Percentiles rank a stretch among this genome's conserved stretches.
Evolutionary conservation across 2,113 vertebrate genomes (phyloP).

Genomic region (Syngnathus typhle): DNA sequence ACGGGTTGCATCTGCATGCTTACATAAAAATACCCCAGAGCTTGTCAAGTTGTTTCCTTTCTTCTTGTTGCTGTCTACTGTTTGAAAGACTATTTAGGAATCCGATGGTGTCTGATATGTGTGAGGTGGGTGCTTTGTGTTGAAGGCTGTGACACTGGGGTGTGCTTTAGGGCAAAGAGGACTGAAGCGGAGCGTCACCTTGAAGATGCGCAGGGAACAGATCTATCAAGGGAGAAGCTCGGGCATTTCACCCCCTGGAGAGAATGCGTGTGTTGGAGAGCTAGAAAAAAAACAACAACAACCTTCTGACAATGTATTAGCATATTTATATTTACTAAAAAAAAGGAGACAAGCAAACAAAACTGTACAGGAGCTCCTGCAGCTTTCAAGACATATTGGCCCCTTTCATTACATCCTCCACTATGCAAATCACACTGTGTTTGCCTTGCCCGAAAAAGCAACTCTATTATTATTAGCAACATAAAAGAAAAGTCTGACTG

Average conservation of each 20-base stretch:
- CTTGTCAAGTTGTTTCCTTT: slow-evolving; percentile 19
- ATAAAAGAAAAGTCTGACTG: slow-evolving; percentile 61
- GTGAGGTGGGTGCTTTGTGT: slow-evolving; percentile 33
- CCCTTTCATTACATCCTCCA: slow-evolving; percentile 39
- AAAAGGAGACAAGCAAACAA: slow-evolving; percentile 33
- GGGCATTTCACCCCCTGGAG: slow-evolving; percentile 46
- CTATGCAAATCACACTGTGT: slow-evolving; percentile 65
- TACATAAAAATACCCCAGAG: slow-evolving; percentile 21
- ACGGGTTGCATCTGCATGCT: slow-evolving; percentile 6
- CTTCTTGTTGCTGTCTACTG: slow-evolving; percentile 18
- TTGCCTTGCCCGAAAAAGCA: slow-evolving; percentile 56
- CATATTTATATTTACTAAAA: slow-evolving; percentile 37
- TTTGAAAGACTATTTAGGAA: slow-evolving; percentile 47
- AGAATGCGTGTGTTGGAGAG: slow-evolving; percentile 32
- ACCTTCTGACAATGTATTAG: slow-evolving; percentile 50
- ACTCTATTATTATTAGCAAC: slow-evolving; percentile 69
- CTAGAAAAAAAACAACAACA: slow-evolving; percentile 25
- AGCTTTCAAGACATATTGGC: slow-evolving; percentile 55
- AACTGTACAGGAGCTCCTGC: slow-evolving; percentile 27
- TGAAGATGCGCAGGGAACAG: slow-evolving; percentile 47
- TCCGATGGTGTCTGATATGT: slow-evolving; percentile 48
- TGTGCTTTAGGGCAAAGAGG: slow-evolving; percentile 35
- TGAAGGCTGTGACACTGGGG: slow-evolving; percentile 24
- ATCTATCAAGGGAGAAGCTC: slow-evolving; percentile 46
- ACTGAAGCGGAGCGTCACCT: slow-evolving; percentile 38